Base-by-base conservation (phyloP, 2,888 invertebrate species). In the Eueremaeus valkanovi region DNA sequence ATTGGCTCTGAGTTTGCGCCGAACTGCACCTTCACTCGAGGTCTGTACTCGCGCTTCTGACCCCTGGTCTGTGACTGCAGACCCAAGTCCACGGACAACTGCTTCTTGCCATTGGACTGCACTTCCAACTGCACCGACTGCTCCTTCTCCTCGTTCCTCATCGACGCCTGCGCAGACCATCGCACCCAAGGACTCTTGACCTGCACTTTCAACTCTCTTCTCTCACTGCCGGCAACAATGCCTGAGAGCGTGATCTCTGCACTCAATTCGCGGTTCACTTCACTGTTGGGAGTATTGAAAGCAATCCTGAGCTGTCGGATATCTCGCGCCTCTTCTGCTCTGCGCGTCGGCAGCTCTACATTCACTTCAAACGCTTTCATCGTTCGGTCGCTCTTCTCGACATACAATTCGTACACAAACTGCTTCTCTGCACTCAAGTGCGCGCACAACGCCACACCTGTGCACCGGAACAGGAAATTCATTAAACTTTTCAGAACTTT, bases 271-370 rank as follows among this genome's bases (percentile, higher is more conserved):
- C 79, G 73, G n/a, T 74, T 61, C 5, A 76, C 70, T 13, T 61
- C 40, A 13, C 77, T 76, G 8, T 76, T 51, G 0, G 79, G 79
- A 3, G 79, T 78, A 21, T 77, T 78, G 21, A 79, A 45, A 18
- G 76, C 58, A 9, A 72, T 18, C 33, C 45, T 72, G 16, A n/a
- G n/a, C n/a, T n/a, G n/a, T n/a, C n/a, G n/a, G n/a, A n/a, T n/a
- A n/a, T n/a, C n/a, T n/a, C n/a, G n/a, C 40, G 31, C 8, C 16
- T 11, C n/a, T 40, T 31, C 11, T 36, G 9, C 8, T 49, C 45
- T 3, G 45, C 6, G 45, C 11, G 11, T 16, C 45, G 11, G 11
- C 18, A 18, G 13, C 21, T 75, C 75, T 0, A 70, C 18, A 3
- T 6, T 18, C 9, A 72, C 8, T 40, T 76, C 79, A 33, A 68